Base-by-base conservation (phyloP, 35 echinoderm and acorn worm genomes). In the Hemicentrotus pulcherrimus region DNA sequence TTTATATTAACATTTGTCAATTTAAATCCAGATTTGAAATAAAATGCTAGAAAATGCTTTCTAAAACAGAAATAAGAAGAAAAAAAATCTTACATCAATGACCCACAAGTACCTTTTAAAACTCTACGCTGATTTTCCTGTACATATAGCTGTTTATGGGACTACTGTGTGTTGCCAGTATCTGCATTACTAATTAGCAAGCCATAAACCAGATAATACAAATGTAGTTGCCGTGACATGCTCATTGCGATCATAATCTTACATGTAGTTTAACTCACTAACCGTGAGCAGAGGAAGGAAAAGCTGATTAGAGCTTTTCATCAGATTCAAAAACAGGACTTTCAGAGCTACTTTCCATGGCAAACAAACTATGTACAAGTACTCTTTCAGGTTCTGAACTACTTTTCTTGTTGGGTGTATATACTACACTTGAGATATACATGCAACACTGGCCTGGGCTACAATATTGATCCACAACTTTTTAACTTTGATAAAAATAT, bases 171-270 rank as follows among this genome's bases (percentile, higher is more conserved):
- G 19, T 70, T 5, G 24, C 61, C 22, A 24, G 61, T 78, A 24
- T n/a, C 65, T 78, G 65, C 65, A 78, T 78, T 78, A 28, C 19
- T n/a, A 78, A 78, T 78, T 78, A 78, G 65, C 65, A 78, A 78
- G 19, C 65, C 65, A 78, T 78, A 78, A 78, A 78, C 65, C 19
- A 78, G 65, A 78, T 78, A n/a, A n/a, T n/a, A n/a, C n/a, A n/a
- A n/a, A n/a, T n/a, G 24, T 22, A n/a, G 65, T 78, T 78, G 19
- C 65, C 65, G 19, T 78, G 65, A 78, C 65, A 78, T 78, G 65
- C 65, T 78, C 65, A 78, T 28, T 78, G 65, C 65, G n/a, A 28
- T 78, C 7, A 22, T 59, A 2, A 59, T 59, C 52, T 59, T 59
- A 59, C 52, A 11, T 14, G 52, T 59, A 59, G 52, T 41, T 41